Evolutionary conservation across 2,888 invertebrate genomes (phyloP).

Genomic region (Fragum fragum): DNA sequence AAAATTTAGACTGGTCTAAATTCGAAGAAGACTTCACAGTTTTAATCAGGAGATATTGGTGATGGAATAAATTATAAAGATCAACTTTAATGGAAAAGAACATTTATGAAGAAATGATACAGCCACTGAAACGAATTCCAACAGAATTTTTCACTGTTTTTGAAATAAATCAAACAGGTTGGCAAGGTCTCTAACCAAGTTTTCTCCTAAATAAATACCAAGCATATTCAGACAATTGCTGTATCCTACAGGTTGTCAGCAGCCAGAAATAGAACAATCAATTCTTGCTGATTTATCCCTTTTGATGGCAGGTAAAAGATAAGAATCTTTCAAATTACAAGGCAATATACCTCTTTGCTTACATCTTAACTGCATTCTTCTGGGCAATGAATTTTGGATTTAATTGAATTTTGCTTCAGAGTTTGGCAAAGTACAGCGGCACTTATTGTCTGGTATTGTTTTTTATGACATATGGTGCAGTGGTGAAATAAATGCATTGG

Average conservation of each 20-base stretch:
- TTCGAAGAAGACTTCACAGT: no score
- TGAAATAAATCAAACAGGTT: not conserved
- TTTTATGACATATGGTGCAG: no score
- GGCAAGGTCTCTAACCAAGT: not conserved
- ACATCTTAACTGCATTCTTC: slow-evolving; percentile 3
- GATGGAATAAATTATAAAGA: no score
- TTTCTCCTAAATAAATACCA: not conserved
- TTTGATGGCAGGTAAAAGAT: not conserved
- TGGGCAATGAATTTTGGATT: not conserved
- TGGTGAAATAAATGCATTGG: no score
- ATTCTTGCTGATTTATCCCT: not conserved
- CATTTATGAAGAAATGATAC: no score
- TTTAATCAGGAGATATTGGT: no score
- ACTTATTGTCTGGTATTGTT: no score
- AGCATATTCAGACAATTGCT: not conserved
- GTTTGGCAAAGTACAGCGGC: no score
- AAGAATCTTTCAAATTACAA: not conserved
- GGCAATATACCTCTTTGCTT: not conserved
- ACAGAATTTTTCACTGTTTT: not conserved
- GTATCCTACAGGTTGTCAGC: not conserved
- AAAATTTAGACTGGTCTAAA: no score
- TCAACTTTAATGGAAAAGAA: no score
- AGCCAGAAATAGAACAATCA: not conserved
- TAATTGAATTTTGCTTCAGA: no score
- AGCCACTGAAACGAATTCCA: no score